These are phyloP conservation scores for Volucella zonaria DNA, from an alignment of 2,888 invertebrate species.

Conservation along the genomic window DNA sequence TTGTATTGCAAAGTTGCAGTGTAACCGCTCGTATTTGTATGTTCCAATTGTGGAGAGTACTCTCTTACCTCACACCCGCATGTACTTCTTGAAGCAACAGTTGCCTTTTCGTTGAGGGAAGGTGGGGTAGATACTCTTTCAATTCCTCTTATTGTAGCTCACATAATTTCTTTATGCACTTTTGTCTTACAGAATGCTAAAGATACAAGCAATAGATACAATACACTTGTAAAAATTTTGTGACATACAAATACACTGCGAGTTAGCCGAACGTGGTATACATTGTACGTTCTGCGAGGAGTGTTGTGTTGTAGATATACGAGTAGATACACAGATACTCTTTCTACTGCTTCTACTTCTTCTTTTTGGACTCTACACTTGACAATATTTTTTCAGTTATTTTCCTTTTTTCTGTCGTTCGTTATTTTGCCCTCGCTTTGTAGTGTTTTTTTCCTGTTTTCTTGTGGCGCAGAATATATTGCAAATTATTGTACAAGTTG, in stretches of 20 bases:
- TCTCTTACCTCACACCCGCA: not conserved
- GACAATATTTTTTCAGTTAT: slow-evolving; percentile 54
- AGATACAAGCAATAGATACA: slow-evolving; percentile 71
- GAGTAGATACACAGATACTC: slow-evolving; percentile 17
- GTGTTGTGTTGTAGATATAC: not conserved
- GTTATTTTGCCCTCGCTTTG: slow-evolving; percentile 36
- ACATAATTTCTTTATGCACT: slow-evolving; percentile 63
- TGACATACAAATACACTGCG: slow-evolving; percentile 65
- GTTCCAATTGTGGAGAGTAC: slow-evolving; percentile 29
- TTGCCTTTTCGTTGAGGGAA: slow-evolving; percentile 13
- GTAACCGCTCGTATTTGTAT: slow-evolving; percentile 49
- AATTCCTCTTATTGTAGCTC: slow-evolving; percentile 34
- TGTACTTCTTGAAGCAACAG: slow-evolving; percentile 47
- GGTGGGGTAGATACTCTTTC: not conserved
- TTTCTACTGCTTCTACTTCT: slow-evolving; percentile 36
- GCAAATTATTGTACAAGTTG: slow-evolving; percentile 69
- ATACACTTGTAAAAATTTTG: slow-evolving; percentile 63
- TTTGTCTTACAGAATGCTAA: slow-evolving; percentile 62
- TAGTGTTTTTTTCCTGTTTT: slow-evolving; percentile 35
- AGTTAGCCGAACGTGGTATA: not conserved
- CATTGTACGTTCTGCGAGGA: no score
- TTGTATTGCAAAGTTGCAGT: not conserved
- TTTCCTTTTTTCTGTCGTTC: slow-evolving; percentile 2
- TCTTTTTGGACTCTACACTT: slow-evolving; percentile 52
- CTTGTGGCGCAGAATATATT: slow-evolving; percentile 60